phyloP scores from a whole-genome alignment of 2,797 vertebrate genomes.

The Ptychobarbus kaznakovi region DNA sequence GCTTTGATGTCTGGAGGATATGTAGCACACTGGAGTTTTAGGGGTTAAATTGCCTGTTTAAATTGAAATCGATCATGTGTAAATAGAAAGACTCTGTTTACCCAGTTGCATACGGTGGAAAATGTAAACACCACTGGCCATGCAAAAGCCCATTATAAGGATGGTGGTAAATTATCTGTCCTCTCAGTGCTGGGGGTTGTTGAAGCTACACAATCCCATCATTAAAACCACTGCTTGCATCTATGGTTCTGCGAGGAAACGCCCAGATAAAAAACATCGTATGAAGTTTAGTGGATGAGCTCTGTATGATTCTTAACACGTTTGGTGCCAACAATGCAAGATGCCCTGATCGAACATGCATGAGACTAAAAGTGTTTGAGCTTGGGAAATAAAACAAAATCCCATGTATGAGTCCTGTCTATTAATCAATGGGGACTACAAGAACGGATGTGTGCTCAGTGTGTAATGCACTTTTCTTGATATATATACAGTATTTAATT shows the following conservation, averaged over 20 bases:
- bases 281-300: background rate
- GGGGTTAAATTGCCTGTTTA: constrained; percentile 2
- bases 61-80: constrained; percentile 23
- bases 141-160: constrained; percentile 6
- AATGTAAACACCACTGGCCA: constrained; percentile 30
- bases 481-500: background rate
- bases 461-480: background rate
- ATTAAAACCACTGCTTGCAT: background rate
- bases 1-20: background rate
- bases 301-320: background rate
- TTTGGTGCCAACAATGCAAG: background rate
- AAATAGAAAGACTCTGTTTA: constrained; percentile 24
- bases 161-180: background rate
- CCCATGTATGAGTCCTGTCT: background rate
- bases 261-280: background rate
- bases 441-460: background rate
- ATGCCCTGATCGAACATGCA: background rate
- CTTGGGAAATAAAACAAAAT: background rate
- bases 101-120: constrained; percentile 14
- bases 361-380: background rate
- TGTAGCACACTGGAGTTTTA: background rate
- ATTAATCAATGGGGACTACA: background rate
- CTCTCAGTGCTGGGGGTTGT: background rate
- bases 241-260: background rate
- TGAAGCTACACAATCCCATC: background rate